Evolutionary conservation across 2,888 invertebrate species (phyloP), one percentile per base, ranked within the genome.

Genomic region (Amphipoea lucens): DNA sequence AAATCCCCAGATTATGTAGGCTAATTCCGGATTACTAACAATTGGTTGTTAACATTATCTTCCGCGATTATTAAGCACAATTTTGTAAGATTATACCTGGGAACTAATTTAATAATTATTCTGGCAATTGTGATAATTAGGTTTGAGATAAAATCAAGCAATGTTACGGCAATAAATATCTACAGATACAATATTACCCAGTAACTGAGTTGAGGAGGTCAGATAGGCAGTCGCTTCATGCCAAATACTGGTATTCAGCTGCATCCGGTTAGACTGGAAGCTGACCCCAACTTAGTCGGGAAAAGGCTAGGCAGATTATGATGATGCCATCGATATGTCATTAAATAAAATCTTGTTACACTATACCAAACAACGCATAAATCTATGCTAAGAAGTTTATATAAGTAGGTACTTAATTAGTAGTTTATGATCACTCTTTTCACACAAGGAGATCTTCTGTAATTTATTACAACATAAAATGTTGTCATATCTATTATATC

Each of bases 21-120:
- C 51, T 63, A 74, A 73, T 81, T 87, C 68, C 81, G 82, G 81
- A 63, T 81, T 57, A 36, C 17, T 48, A 87, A 89, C 87, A 89
- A 89, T 88, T 79, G 77, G 70, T 48, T 78, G 79, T 87, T 83
- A 84, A 81, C 65, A 80, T 79, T 71, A 83, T 67, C 78, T 89
- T 86, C 89, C 89, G 81, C 54, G 65, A 77, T 86, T 80, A 86
- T 80, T 69, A 79, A 73, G 65, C 69, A 74, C 40, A 77, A 74
- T 81, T 82, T 82, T 75, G 71, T 85, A 79, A 77, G 48, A 67
- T 76, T 42, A 67, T 12, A 63, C 75, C 51, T 74, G 79, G 23
- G 76, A 82, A 67, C 62, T 45, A 23, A 79, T 51, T 76, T 77
- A 63, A 66, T 70, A 36, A 73, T 54, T 57, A n/a, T 74, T 76